Percentiles rank a stretch among this genome's conserved stretches.
Conservation (phyloP, 2,797 vertebrate genomes). For the Cryptoblepharus egeriae region DNA sequence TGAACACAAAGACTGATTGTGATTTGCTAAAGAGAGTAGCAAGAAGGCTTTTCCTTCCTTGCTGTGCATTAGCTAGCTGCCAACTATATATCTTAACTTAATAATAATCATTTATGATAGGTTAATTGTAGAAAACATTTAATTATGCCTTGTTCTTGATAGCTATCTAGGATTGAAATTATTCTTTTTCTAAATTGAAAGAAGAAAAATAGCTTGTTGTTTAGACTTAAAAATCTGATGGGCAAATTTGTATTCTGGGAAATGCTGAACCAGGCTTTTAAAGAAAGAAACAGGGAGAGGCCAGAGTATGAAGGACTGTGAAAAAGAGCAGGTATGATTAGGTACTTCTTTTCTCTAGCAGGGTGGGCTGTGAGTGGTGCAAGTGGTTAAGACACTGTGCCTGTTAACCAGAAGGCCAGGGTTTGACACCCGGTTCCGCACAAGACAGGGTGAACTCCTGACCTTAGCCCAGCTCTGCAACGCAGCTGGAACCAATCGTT, state of each 20-base stretch:
- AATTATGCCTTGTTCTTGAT: conserved; percentile 24
- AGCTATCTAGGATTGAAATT: conserved; percentile 33
- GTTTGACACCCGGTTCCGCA: too few species aligned
- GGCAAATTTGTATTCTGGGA: not conserved
- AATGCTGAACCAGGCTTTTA: not conserved
- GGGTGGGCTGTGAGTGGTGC: too few species aligned
- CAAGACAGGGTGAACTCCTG: too few species aligned
- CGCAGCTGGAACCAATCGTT: too few species aligned
- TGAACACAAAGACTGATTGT: not conserved
- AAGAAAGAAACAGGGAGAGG: conserved; percentile 35
- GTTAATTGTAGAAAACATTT: too few species aligned
- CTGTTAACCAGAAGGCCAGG: too few species aligned
- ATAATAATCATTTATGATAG: not conserved
- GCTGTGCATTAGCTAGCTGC: conserved; percentile 37
- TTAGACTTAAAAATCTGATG: not conserved
- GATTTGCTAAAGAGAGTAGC: conserved; percentile 10
- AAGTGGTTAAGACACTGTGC: too few species aligned
- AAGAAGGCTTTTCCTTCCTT: conserved; percentile 42
- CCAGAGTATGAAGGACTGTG: not conserved
- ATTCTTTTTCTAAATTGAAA: conserved; percentile 57
- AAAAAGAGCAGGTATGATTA: conserved; percentile 36
- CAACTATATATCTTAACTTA: conserved; percentile 21
- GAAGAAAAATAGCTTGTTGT: conserved; percentile 51
- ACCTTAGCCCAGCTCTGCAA: too few species aligned
- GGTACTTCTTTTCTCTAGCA: conserved; percentile 12